Percentiles rank a stretch among this genome's conserved stretches.
Evolutionary conservation across 2,888 invertebrate species (phyloP).

Genomic region (Rhagonycha lutea): DNA sequence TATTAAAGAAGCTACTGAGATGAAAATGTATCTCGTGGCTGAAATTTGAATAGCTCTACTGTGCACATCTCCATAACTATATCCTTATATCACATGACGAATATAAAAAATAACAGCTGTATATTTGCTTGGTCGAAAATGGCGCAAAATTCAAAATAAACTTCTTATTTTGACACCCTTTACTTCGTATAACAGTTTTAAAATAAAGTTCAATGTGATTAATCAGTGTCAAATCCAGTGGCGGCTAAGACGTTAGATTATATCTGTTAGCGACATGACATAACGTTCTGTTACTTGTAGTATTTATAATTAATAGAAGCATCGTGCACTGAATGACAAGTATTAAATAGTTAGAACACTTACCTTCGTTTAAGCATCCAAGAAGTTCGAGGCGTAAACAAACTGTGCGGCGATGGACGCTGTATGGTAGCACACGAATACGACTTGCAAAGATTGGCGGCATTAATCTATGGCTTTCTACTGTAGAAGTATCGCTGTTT

Average conservation of each 20-base stretch:
- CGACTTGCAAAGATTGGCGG: conserved; percentile 74
- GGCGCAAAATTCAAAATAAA: too few relatives aligned
- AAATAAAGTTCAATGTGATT: conserved; percentile 37
- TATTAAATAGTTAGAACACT: conserved; percentile 50
- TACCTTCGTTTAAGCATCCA: conserved; percentile 72
- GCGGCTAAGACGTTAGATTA: conserved; percentile 31
- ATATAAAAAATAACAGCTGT: too few relatives aligned
- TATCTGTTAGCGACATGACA: conserved; percentile 29
- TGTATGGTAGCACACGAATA: conserved; percentile 74
- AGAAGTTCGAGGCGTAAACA: conserved; percentile 76
- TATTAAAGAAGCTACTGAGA: too few relatives aligned
- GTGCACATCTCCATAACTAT: too few relatives aligned
- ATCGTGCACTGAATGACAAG: conserved; percentile 42
- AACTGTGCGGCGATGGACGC: conserved; percentile 70
- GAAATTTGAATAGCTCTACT: too few relatives aligned
- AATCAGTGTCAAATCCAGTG: conserved; percentile 41
- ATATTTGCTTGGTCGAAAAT: too few relatives aligned
- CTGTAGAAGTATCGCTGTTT: conserved; percentile 74
- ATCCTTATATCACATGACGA: too few relatives aligned
- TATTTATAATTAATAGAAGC: conserved; percentile 45
- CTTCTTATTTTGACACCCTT: too few relatives aligned
- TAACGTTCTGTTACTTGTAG: conserved; percentile 37
- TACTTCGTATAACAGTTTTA: conserved; percentile 33
- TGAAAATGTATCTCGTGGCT: too few relatives aligned
- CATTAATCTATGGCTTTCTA: conserved; percentile 67